A percentile compares a stretch with the other conserved stretches of the same genome.
These are phyloP conservation scores for Catagonus wagneri DNA, from an alignment of 2,113 vertebrate species.

Conservation along the genomic window DNA sequence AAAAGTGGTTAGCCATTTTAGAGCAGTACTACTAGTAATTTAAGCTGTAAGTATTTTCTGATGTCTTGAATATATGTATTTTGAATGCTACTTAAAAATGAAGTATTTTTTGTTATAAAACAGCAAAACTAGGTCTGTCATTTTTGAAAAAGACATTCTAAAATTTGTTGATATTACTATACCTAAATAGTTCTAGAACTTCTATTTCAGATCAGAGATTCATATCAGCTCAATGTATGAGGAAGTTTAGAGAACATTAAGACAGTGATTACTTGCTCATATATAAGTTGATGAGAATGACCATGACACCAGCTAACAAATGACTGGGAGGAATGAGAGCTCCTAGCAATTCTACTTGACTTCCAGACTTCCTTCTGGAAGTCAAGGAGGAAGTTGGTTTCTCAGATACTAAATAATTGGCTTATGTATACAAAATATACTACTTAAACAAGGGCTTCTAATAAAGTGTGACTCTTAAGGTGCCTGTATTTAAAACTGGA, in stretches of 20 bases:
- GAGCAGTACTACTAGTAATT: background rate
- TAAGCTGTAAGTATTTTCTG: background rate
- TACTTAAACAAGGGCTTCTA: background rate
- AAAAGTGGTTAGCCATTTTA: background rate
- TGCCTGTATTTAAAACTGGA: background rate
- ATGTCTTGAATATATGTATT: background rate
- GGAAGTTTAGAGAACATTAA: background rate
- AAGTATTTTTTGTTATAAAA: background rate
- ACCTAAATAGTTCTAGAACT: background rate
- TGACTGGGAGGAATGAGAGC: background rate
- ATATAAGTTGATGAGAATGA: background rate
- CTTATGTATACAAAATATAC: background rate
- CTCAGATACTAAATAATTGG: background rate
- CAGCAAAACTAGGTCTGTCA: background rate
- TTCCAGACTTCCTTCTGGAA: background rate
- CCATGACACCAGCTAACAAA: background rate
- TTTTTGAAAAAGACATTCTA: background rate
- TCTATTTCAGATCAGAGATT: background rate
- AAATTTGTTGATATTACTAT: background rate
- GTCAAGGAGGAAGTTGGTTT: background rate
- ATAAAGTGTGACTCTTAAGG: background rate
- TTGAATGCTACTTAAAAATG: background rate
- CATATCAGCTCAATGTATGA: background rate
- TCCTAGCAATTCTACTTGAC: background rate
- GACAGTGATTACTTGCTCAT: background rate